Conservation (phyloP, 1,140 invertebrate species). For the Cheumatopsyche charites region DNA sequence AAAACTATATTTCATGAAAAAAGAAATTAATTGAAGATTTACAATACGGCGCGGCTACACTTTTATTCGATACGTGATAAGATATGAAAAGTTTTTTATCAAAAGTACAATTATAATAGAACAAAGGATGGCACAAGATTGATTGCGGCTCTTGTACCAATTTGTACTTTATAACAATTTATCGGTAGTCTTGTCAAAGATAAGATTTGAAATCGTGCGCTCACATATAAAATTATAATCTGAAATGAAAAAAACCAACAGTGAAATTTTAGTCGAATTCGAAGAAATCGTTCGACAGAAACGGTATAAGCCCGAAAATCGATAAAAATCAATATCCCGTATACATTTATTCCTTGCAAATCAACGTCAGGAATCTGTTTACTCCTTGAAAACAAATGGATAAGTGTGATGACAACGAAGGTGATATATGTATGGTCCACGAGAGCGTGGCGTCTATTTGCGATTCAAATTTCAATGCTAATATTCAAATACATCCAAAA, state of each 20-base stretch:
- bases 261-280: too few species aligned
- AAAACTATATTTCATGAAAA: not conserved
- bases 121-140: constrained; percentile 6
- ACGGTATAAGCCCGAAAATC: not conserved
- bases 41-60: not conserved
- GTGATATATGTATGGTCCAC: constrained; percentile 30
- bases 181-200: too few species aligned
- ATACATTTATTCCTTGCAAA: constrained; percentile 26
- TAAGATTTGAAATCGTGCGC: too few species aligned
- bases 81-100: not conserved
- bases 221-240: too few species aligned
- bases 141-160: too few species aligned
- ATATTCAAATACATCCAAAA: constrained; percentile 31
- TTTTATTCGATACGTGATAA: not conserved
- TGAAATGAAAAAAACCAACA: too few species aligned
- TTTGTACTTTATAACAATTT: too few species aligned
- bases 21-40: too few species aligned
- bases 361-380: constrained; percentile 34
- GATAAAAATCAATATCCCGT: not conserved
- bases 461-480: constrained; percentile 30
- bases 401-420: constrained; percentile 27
- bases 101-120: not conserved
- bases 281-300: too few species aligned
- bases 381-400: constrained; percentile 30
- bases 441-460: constrained; percentile 20